phyloP scores from a whole-genome alignment of 2,888 invertebrate species.

The Mythimna pallens region DNA sequence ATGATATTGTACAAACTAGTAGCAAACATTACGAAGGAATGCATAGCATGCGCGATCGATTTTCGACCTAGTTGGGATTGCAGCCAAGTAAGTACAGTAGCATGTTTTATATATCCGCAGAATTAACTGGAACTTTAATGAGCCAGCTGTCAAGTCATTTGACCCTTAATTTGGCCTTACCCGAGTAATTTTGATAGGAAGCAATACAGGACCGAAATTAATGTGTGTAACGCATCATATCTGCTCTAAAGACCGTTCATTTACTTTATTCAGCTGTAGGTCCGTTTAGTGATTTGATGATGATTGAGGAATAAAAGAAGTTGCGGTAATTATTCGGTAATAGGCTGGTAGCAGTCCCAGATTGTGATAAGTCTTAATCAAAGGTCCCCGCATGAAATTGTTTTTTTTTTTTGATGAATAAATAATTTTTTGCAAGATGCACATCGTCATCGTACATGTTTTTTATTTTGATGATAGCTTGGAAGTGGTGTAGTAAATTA shows the following conservation, averaged over 20 bases:
- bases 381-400: background rate
- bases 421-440: slow-evolving; percentile 1
- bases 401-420: background rate
- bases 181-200: slow-evolving; percentile 43
- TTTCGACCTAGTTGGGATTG: slow-evolving; percentile 66
- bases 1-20: slow-evolving; percentile 39
- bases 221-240: slow-evolving; percentile 10
- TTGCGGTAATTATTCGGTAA: slow-evolving; percentile 21
- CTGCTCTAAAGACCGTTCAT: slow-evolving; percentile 24
- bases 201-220: slow-evolving; percentile 29
- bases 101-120: slow-evolving; percentile 46
- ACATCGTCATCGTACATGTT: background rate
- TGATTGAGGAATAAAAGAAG: slow-evolving; percentile 18
- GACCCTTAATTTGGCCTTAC: slow-evolving; percentile 39
- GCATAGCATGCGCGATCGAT: slow-evolving; percentile 63
- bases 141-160: slow-evolving; percentile 47
- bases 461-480: background rate
- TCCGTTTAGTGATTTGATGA: slow-evolving; percentile 15
- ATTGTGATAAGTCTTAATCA: slow-evolving; percentile 14
- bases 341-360: background rate
- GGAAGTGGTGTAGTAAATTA: slow-evolving; percentile 2
- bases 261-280: slow-evolving; percentile 33
- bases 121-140: slow-evolving; percentile 32
- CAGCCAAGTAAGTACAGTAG: slow-evolving; percentile 49
- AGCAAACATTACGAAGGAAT: slow-evolving; percentile 54